Base-by-base conservation (phyloP, 2,888 invertebrate genomes). In the Perdita meconis region DNA sequence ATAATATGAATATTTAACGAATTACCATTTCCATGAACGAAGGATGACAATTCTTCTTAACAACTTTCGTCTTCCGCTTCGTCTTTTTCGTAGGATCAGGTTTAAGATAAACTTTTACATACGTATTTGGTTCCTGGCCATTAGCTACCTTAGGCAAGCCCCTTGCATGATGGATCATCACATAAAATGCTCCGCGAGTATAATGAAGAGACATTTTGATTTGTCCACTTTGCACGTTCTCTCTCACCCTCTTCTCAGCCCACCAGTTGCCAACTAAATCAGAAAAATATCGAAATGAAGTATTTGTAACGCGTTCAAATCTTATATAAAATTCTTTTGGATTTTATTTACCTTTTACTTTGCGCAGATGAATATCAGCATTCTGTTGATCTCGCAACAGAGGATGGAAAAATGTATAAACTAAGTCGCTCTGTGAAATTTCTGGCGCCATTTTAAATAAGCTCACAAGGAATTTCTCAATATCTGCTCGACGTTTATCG, bases 351-450 rank as follows among this genome's bases (percentile, higher is more conserved):
- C 97, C 97, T 95, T 95, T 95, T 42, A 95, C 94, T 94, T 96
- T 97, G 78, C 95, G 94, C 85, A 96, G 94, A 92, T 96, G 95
- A 77, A 97, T 95, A 86, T 96, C 96, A 12, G 96, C 96, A 89
- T 97, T 97, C 91, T 98, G 97, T 93, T 98, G 98, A 93, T 99
- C 99, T 80, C 99, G 94, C 78, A 98, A 93, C 79, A 99, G 93
- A 1, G 99, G 98, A 93, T 99, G 99, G 94, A 99, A 99, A 94
- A 99, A 99, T 0, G 99, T 99, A 92, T 99, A 99, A 0, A 99
- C 98, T 66, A 99, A 94, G 92, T 98, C 98, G 6, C 96, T 97
- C 93, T 99, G 98, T 0, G 98, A 96, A 86, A 99, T 98, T 94
- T 99, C 99, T 84, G 97, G 96, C 0, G 98, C 96, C 89, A 98